Evolutionary conservation across 2,113 vertebrate species (phyloP).

Genomic region (Chamaea fasciata): DNA sequence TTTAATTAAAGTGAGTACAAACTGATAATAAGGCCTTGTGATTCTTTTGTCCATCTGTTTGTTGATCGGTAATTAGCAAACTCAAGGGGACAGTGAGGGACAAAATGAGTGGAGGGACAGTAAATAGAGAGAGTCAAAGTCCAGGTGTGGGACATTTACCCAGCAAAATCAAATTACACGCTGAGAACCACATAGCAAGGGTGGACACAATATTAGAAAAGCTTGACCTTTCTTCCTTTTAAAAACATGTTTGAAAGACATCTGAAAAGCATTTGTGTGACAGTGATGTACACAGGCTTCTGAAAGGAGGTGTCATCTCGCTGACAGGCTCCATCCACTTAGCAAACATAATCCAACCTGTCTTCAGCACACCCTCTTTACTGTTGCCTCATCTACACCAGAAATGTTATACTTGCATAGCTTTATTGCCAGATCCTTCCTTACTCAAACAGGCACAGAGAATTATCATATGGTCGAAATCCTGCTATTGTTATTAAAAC

Average conservation of each 20-base stretch:
- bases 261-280: not conserved
- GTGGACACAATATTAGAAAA: not conserved
- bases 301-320: not conserved
- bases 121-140: not conserved
- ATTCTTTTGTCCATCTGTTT: not conserved
- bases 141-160: not conserved
- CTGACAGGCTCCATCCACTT: not conserved
- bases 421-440: not conserved
- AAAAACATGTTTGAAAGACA: not conserved
- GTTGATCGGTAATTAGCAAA: not conserved
- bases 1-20: not conserved
- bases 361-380: not conserved
- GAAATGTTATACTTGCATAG: not conserved
- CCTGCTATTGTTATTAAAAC: not conserved
- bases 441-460: not conserved
- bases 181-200: not conserved
- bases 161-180: not conserved
- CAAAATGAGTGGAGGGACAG: not conserved
- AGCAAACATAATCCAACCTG: not conserved
- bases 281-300: not conserved
- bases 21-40: not conserved
- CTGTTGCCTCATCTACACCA: not conserved
- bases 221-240: not conserved
- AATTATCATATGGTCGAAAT: not conserved
- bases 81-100: not conserved